phyloP scores from a whole-genome alignment of 1,140 invertebrate species.

The Drosophila parabipectinata region DNA sequence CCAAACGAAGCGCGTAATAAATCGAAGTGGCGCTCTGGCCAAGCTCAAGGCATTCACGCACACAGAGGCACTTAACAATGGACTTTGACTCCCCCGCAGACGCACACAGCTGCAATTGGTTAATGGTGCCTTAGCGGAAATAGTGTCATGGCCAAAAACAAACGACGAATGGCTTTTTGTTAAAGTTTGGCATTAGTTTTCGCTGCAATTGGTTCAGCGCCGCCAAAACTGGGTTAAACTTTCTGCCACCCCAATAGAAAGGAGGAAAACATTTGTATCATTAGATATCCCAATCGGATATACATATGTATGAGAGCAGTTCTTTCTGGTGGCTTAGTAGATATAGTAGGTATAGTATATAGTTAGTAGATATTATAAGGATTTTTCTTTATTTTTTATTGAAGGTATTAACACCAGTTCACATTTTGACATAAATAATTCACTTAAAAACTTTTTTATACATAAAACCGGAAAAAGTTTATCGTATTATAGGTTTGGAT shows the following conservation, averaged over 20 bases:
- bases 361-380: too few species aligned
- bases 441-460: too few species aligned
- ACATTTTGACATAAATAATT: too few species aligned
- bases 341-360: too few species aligned
- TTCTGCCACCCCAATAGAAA: slow-evolving; percentile 18
- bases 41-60: slow-evolving; percentile 51
- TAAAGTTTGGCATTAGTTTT: slow-evolving; percentile 26
- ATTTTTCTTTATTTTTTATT: too few species aligned
- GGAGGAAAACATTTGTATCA: not conserved
- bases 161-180: slow-evolving; percentile 32
- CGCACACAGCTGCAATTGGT: slow-evolving; percentile 26
- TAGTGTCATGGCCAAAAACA: slow-evolving; percentile 62
- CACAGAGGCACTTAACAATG: slow-evolving; percentile 1
- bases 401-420: too few species aligned
- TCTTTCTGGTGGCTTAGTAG: not conserved
- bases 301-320: not conserved
- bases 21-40: slow-evolving; percentile 44
- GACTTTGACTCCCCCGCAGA: slow-evolving; percentile 16
- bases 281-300: slow-evolving; percentile 21
- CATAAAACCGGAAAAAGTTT: too few species aligned
- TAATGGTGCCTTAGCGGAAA: slow-evolving; percentile 44
- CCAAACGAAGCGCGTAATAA: slow-evolving; percentile 50
- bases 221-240: slow-evolving; percentile 64
- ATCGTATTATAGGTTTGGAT: too few species aligned
- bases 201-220: slow-evolving; percentile 28